Percentiles rank a stretch among this genome's conserved stretches.
Conservation (phyloP, 1,140 invertebrate genomes). For the Asobara japonica region DNA sequence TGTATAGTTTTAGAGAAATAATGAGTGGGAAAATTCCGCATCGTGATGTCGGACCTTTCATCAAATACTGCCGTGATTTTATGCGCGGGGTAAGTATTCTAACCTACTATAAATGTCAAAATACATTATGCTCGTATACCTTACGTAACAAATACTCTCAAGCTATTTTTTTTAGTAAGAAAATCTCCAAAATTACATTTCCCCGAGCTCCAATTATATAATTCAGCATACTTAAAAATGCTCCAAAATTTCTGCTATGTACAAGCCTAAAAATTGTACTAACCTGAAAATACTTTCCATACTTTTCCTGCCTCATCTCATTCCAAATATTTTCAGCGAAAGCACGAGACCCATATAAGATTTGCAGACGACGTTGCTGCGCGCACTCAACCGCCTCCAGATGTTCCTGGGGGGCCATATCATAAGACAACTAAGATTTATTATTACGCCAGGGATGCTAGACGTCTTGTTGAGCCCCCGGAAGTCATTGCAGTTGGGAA, state of each 20-base stretch:
- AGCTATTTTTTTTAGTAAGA: too few relatives aligned
- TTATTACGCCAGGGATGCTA: slow-evolving; percentile 80
- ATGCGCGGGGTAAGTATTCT: slow-evolving; percentile 23
- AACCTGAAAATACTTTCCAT: too few relatives aligned
- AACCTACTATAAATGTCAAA: slow-evolving; percentile 9
- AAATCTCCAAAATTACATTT: too few relatives aligned
- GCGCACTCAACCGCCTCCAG: slow-evolving; percentile 79
- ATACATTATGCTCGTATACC: not conserved
- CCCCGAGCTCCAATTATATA: too few relatives aligned
- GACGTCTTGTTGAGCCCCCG: slow-evolving; percentile 78
- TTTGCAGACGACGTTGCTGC: slow-evolving; percentile 71
- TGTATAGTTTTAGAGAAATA: not conserved
- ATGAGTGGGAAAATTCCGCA: slow-evolving; percentile 28
- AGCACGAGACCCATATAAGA: slow-evolving; percentile 59
- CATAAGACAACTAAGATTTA: slow-evolving; percentile 81
- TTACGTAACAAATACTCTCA: slow-evolving; percentile 8
- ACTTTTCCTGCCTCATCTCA: too few relatives aligned
- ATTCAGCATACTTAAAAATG: too few relatives aligned
- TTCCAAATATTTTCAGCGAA: slow-evolving; percentile 17
- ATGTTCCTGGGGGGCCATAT: slow-evolving; percentile 78
- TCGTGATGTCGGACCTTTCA: slow-evolving; percentile 25
- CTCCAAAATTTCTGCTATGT: too few relatives aligned
- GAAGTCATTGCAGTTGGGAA: slow-evolving; percentile 61
- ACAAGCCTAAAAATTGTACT: too few relatives aligned
- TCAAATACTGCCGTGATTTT: not conserved